Evolutionary conservation across 2,113 vertebrate genomes (phyloP), one percentile per base, ranked within the genome.

Genomic region (Polyodon spathula): DNA sequence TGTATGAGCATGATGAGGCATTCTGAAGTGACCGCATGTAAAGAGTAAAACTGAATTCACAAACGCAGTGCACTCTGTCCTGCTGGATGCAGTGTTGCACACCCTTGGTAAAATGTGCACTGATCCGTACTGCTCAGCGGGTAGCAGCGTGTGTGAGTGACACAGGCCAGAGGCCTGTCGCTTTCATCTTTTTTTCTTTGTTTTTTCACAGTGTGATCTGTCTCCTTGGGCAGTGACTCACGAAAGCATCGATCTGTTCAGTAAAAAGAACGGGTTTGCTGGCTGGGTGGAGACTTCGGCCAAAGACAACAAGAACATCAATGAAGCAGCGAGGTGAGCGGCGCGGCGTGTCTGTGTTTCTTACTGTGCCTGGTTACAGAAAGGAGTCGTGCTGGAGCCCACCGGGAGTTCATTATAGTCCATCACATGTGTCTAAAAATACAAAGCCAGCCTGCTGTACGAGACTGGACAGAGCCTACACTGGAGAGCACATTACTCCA

Each of bases 231-330:
- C 80, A n/a, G 81, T 95, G 65, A 86, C 70, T 3, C 73, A 80
- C 46, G 87, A 90, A 4, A 84, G 85, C 61, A 76, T 95, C 12
- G 84, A 92, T 67, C 72, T 42, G 12, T 94, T 94, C 83, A 91
- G 93, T 70, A 87, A 85, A 64, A 86, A 86, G 62, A 89, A 92
- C 0, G 88, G 88, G 54, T 95, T 95, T 75, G 74, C 76, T 4
- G 77, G 88, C 0, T 93, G 92, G 91, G 89, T 90, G 78, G 92
- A 93, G 72, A 92, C 81, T 0, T 95, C 92, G 0, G 92, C 92
- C 58, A 94, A 94, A 74, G 89, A 94, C 8, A 92, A 94, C 81
- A 92, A 79, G 80, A 94, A 94, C 44, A 58, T 94, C 16, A 84
- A 69, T 4, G 88, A 94, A 60, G 72, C 89, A 4, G 91, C 94